phyloP scores from a whole-genome alignment of 1,140 invertebrate genomes.

The Helicoverpa armigera region DNA sequence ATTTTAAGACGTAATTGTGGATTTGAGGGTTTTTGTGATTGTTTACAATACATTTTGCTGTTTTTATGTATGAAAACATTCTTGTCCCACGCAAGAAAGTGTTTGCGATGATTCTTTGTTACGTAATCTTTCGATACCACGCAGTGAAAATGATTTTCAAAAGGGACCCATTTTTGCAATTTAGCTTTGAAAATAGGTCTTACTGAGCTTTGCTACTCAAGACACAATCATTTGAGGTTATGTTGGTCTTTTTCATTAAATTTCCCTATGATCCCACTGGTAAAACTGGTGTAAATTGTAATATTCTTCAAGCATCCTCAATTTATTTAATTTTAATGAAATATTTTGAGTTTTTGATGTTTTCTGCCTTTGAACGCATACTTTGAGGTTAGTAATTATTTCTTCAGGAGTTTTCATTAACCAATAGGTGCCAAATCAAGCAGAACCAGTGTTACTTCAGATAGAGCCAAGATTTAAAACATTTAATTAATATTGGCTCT shows the following conservation, averaged over 20 bases:
- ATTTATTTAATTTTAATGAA: not conserved
- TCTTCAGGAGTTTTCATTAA: not conserved
- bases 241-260: conserved; percentile 52
- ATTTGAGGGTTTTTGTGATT: conserved; percentile 84
- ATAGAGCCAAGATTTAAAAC: not conserved
- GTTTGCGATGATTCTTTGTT: conserved; percentile 81
- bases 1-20: conserved; percentile 83
- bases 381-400: conserved; percentile 18
- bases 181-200: conserved; percentile 88
- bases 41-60: conserved; percentile 88
- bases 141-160: conserved; percentile 86
- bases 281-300: not conserved
- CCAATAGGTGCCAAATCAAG: not conserved
- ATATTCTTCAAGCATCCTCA: not conserved
- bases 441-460: not conserved
- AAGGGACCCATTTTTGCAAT: conserved; percentile 92
- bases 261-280: not conserved
- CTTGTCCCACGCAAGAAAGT: conserved; percentile 86
- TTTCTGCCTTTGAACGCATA: not conserved
- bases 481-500: not conserved
- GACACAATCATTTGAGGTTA: conserved; percentile 72
- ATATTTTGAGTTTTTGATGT: not conserved
- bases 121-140: conserved; percentile 76
- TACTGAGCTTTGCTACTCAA: conserved; percentile 60
- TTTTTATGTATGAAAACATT: conserved; percentile 87